These are phyloP conservation scores for Scytalopus superciliaris DNA, from an alignment of 2,113 vertebrate genomes.

Conservation along the genomic window DNA sequence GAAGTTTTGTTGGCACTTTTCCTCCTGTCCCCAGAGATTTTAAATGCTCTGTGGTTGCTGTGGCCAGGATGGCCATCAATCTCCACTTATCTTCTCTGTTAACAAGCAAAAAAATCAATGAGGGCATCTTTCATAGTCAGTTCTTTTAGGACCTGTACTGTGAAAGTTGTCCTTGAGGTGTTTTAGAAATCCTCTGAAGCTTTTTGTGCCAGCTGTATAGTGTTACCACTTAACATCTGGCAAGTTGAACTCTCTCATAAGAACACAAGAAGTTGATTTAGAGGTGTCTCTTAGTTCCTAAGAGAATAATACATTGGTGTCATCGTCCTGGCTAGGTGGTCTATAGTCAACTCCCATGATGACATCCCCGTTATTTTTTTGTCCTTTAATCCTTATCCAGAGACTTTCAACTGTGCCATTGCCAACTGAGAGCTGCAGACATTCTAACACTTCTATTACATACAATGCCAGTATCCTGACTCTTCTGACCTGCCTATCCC, in stretches of 20 bases:
- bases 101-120: neutral
- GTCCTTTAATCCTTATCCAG: neutral
- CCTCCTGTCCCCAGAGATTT: neutral
- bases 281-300: neutral
- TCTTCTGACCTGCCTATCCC: neutral
- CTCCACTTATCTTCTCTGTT: neutral
- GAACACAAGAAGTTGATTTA: neutral
- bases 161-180: neutral
- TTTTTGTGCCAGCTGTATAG: neutral
- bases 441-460: neutral
- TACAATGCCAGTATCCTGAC: neutral
- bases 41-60: neutral
- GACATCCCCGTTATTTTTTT: neutral
- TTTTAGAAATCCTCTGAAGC: neutral
- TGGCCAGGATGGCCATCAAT: neutral
- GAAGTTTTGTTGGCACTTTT: neutral
- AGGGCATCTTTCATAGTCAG: neutral
- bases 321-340: neutral
- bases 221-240: neutral
- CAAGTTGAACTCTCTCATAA: neutral
- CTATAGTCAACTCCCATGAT: neutral
- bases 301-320: neutral
- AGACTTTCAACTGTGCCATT: neutral
- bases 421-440: neutral
- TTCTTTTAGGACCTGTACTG: neutral